Evolutionary conservation across 1,140 invertebrate species (phyloP), one percentile per base, ranked within the genome.

Genomic region (Zaprionus gabonicus): DNA sequence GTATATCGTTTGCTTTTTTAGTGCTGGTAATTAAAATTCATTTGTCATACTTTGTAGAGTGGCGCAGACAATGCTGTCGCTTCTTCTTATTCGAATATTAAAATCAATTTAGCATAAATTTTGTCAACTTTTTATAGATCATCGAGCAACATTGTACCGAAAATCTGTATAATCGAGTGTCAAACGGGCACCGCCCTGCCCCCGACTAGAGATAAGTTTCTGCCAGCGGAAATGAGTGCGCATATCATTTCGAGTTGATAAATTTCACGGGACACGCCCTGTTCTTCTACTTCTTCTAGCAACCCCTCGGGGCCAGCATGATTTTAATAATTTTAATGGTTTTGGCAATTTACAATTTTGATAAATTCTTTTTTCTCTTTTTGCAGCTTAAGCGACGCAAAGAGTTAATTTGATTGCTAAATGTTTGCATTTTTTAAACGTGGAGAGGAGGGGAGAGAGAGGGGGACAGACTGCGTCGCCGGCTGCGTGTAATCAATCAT

Each of bases 291-390:
- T 31, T 17, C 41, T 70, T 65, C 80, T 73, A 15, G 20, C 66
- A 49, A 63, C 51, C 56, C 56, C 71, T 58, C 58, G 28, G 36
- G 60, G 46, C 76, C 20, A 49, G 76, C 71, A 88, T 90, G 85
- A 90, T 90, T 90, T 85, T 90, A 90, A 90, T 90, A 90, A 90
- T 90, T 90, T 90, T 90, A 90, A 90, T 90, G 85, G 85, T 90
- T 90, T 82, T 80, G 81, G 79, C 85, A 84, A 90, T 90, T 90
- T 90, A 90, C 85, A 81, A 84, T 85, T 90, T 88, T 88, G 85
- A 90, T 90, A 85, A 90, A 90, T 90, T 85, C 59, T 38, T 90
- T 88, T 90, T 83, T 87, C 84, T 88, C 84, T 83, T 87, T 74
- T 56, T 25, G 10, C 23, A 17, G 83, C 85, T 90, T 85, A 85